These are phyloP conservation scores for Carassius carassius DNA, from an alignment of 2,113 vertebrate genomes.

Conservation along the genomic window DNA sequence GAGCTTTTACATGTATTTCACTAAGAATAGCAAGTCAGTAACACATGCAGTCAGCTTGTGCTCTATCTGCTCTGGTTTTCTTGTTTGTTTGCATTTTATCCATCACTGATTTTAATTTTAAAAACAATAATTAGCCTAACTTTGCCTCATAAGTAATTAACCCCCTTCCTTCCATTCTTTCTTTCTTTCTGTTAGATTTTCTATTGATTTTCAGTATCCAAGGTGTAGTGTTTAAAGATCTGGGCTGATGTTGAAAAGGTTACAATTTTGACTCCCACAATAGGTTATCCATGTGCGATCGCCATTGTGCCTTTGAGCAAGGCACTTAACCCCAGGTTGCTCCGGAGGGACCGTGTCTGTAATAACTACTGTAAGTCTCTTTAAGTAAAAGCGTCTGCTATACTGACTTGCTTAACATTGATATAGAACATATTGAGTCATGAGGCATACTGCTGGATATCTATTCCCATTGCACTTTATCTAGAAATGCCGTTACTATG, in stretches of 20 bases:
- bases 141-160: not conserved
- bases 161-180: not conserved
- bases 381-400: not conserved
- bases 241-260: not conserved
- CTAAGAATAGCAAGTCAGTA: not conserved
- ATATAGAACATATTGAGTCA: constrained; percentile 12
- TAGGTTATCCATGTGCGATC: not conserved
- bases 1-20: not conserved
- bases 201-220: not conserved
- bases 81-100: no score
- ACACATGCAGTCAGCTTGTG: not conserved
- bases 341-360: not conserved
- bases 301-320: constrained; percentile 21
- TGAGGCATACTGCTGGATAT: not conserved
- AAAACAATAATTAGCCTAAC: not conserved
- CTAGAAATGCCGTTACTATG: not conserved
- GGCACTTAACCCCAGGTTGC: not conserved
- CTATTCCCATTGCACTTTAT: constrained; percentile 1
- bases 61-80: not conserved
- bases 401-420: not conserved
- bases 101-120: not conserved
- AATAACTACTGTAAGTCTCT: constrained; percentile 10
- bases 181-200: not conserved
- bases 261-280: constrained; percentile 9
- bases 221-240: constrained; percentile 6